A percentile compares a stretch with the other conserved stretches of the same genome.
Evolutionary conservation across 2,797 vertebrate species (phyloP).

Genomic region (Onychomys arenicola): DNA sequence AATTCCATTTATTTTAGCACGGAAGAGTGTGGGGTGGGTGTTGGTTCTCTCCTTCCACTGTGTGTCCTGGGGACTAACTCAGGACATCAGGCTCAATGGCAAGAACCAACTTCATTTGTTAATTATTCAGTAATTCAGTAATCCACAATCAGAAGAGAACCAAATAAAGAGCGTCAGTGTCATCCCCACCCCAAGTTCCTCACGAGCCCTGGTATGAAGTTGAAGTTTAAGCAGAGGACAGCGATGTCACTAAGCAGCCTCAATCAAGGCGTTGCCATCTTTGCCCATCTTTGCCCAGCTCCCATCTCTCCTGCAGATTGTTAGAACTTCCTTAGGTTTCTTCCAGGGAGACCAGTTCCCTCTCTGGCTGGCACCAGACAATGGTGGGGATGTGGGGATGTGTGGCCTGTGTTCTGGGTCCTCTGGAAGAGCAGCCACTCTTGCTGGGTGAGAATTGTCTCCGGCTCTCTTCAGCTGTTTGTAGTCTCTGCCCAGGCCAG

Average conservation of each 20-base stretch:
- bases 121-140: neutral
- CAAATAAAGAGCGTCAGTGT: neutral
- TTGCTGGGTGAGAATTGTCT: neutral
- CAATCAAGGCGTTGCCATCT: neutral
- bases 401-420: neutral
- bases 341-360: neutral
- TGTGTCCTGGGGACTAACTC: neutral
- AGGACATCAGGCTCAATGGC: neutral
- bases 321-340: neutral
- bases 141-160: neutral
- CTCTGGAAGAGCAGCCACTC: neutral
- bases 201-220: neutral
- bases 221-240: neutral
- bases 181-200: neutral
- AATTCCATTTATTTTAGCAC: neutral
- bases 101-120: neutral
- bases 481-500: neutral
- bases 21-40: neutral
- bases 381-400: neutral
- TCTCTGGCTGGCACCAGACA: neutral
- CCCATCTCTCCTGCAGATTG: neutral
- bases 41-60: neutral
- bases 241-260: neutral
- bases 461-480: neutral
- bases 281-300: neutral